Conservation (phyloP, 1,140 invertebrate species). For the Cryptotermes secundus region DNA sequence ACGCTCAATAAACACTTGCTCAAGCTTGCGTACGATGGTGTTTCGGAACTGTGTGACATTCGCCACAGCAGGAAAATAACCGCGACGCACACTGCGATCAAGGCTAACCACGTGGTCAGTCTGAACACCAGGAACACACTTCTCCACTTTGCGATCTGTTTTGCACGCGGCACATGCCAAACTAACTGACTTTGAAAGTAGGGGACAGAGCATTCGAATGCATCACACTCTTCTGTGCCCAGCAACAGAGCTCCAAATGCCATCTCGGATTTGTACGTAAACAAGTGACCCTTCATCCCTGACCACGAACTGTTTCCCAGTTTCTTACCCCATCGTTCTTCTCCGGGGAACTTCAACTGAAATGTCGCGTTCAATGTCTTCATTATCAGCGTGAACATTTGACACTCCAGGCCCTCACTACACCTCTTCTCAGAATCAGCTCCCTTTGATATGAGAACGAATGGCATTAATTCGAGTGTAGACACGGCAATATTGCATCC, state of each 20-base stretch:
- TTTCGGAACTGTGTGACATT: not conserved
- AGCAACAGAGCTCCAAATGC: not conserved
- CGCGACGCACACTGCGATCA: not conserved
- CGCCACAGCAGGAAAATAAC: not conserved
- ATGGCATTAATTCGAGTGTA: not conserved
- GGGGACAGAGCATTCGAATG: not conserved
- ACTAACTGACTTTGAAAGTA: not conserved
- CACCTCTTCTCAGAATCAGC: not conserved
- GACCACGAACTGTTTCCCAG: not conserved
- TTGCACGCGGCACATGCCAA: not conserved
- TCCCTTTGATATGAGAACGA: not conserved
- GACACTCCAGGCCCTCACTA: not conserved
- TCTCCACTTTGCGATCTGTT: not conserved
- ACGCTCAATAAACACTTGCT: not conserved
- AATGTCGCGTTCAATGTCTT: not conserved
- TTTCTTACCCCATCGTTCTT: not conserved
- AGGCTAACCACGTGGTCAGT: not conserved
- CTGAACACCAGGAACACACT: not conserved
- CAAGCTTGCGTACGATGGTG: not conserved
- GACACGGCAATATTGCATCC: not conserved
- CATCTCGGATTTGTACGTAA: not conserved
- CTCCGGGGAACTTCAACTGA: not conserved
- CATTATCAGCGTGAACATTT: not conserved
- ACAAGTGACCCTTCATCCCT: not conserved
- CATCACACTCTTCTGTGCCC: not conserved